phyloP scores from a whole-genome alignment of 2,797 vertebrate species.

The Syndactyla subalaris region DNA sequence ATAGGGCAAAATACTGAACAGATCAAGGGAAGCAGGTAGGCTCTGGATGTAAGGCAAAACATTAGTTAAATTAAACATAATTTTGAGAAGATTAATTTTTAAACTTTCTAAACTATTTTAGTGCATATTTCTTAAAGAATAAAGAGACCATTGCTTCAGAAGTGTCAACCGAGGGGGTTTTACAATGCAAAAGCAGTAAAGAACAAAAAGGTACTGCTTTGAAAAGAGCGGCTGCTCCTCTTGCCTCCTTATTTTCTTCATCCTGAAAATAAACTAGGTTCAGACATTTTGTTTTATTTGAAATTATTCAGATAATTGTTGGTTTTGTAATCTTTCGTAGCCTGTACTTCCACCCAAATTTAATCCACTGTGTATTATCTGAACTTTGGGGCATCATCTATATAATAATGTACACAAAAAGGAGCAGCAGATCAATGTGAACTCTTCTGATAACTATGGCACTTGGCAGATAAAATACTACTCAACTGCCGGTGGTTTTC shows the following conservation, averaged over 20 bases:
- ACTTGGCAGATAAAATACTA: background rate
- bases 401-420: background rate
- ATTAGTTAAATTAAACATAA: background rate
- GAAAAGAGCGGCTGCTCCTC: background rate
- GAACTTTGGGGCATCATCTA: background rate
- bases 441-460: background rate
- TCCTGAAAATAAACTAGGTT: background rate
- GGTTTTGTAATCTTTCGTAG: background rate
- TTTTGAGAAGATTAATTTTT: background rate
- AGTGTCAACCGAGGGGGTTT: background rate
- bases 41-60: background rate
- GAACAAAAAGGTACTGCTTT: background rate
- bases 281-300: background rate
- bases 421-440: background rate
- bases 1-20: background rate
- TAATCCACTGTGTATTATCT: background rate
- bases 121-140: background rate
- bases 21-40: background rate
- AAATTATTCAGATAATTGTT: background rate
- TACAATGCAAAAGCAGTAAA: background rate
- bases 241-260: background rate
- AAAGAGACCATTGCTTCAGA: background rate
- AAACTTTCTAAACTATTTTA: background rate
- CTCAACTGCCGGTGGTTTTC: background rate
- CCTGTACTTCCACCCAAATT: background rate